Conservation (phyloP, 1,140 invertebrate genomes). For the Hypothenemus hampei region DNA sequence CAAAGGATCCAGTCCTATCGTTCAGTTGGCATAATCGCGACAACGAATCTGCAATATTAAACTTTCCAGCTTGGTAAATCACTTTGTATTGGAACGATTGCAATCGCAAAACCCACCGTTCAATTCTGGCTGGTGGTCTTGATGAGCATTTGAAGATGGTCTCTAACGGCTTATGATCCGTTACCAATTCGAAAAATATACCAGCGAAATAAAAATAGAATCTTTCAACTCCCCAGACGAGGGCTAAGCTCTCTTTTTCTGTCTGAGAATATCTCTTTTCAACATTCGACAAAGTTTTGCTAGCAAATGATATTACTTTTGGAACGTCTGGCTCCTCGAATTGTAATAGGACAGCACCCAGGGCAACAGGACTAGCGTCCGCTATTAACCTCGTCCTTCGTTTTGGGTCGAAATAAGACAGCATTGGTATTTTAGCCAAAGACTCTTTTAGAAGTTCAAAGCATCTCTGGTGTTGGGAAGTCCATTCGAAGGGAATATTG, state of each 20-base stretch:
- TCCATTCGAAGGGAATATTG: conserved; percentile 28
- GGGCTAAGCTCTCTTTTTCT: conserved; percentile 44
- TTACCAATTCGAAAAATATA: conserved; percentile 31
- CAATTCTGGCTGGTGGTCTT: conserved; percentile 30
- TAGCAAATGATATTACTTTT: conserved; percentile 42
- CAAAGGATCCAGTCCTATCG: conserved; percentile 6
- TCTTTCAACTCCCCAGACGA: conserved; percentile 37
- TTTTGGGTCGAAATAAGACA: conserved; percentile 46
- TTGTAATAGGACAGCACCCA: conserved; percentile 42
- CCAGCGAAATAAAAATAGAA: conserved; percentile 35
- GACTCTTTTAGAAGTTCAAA: conserved; percentile 23
- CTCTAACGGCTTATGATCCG: conserved; percentile 17
- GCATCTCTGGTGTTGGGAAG: conserved; percentile 13
- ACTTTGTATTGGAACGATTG: conserved; percentile 41
- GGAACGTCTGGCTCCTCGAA: conserved; percentile 34
- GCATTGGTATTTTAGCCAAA: conserved; percentile 37
- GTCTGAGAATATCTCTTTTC: conserved; percentile 45
- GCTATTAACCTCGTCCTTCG: conserved; percentile 41
- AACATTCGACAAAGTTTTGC: conserved; percentile 41
- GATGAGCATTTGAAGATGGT: conserved; percentile 6
- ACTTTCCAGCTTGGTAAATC: conserved; percentile 41
- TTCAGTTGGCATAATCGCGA: conserved; percentile 33
- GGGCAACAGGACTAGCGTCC: conserved; percentile 47
- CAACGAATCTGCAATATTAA: conserved; percentile 44
- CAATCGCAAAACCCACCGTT: conserved; percentile 42